Conservation (phyloP, 2,113 vertebrate species). For the Apteryx mantelli region DNA sequence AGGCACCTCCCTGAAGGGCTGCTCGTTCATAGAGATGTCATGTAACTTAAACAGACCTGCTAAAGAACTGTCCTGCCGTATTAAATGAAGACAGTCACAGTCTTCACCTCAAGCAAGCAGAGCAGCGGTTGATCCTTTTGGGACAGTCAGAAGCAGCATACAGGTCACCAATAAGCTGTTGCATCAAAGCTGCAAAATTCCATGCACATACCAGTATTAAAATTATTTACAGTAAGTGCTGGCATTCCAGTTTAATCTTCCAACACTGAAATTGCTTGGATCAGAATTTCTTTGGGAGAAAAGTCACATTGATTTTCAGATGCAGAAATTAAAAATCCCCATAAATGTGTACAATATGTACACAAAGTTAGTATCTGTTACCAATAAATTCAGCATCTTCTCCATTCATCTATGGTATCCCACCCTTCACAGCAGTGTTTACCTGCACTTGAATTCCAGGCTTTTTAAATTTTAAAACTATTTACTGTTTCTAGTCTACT, state of each 20-base stretch:
- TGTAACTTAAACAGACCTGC: neutral
- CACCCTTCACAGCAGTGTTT: neutral
- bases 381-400: fast-evolving
- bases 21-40: fast-evolving
- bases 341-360: fast-evolving
- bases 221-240: fast-evolving
- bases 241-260: neutral
- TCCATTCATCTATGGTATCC: no score
- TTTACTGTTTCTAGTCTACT: neutral
- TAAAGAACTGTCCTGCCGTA: neutral
- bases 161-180: neutral
- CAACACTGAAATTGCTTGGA: fast-evolving
- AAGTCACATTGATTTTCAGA: neutral
- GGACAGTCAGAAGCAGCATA: no score
- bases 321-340: neutral
- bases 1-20: neutral
- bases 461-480: fast-evolving
- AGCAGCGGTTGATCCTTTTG: fast-evolving
- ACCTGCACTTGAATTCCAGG: neutral
- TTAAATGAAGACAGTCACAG: fast-evolving
- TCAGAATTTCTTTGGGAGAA: fast-evolving
- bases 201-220: fast-evolving
- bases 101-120: fast-evolving
- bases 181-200: neutral
- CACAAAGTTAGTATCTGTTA: neutral